These are phyloP conservation scores for Craseonycteris thonglongyai DNA, from an alignment of 2,113 vertebrate species.

Conservation along the genomic window DNA sequence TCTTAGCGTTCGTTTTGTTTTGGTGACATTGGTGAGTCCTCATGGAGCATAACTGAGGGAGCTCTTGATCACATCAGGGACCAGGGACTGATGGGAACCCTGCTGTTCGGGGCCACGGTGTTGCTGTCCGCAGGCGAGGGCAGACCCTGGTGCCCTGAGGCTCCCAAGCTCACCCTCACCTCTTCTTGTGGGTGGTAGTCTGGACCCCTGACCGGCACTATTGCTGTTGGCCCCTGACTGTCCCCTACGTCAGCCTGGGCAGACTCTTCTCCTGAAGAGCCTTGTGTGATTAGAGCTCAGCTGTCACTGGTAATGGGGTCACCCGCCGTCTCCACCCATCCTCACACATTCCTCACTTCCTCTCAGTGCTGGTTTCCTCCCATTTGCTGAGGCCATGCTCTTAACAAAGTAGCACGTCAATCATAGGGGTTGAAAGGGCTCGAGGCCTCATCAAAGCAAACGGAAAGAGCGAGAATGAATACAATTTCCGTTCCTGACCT, in stretches of 20 bases:
- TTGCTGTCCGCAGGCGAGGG: neutral
- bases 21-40: neutral
- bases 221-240: neutral
- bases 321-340: slow-evolving; percentile 51
- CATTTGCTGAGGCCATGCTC: slow-evolving; percentile 57
- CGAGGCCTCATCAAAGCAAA: slow-evolving; percentile 26
- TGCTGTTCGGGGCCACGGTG: neutral
- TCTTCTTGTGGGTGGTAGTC: neutral
- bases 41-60: neutral
- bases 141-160: neutral
- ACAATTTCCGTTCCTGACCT: slow-evolving; percentile 21
- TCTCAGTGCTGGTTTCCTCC: slow-evolving; percentile 63
- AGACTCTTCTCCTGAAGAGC: slow-evolving; percentile 64
- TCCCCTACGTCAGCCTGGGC: neutral
- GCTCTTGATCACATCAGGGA: neutral
- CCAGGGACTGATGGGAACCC: neutral
- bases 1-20: neutral
- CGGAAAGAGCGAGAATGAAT: neutral
- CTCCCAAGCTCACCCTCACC: neutral
- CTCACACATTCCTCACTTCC: slow-evolving; percentile 62
- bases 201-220: neutral
- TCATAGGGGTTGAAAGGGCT: slow-evolving; percentile 57
- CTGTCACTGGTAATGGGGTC: slow-evolving; percentile 67
- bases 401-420: slow-evolving; percentile 66
- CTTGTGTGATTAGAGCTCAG: slow-evolving; percentile 71